Evolutionary conservation across 2,888 invertebrate genomes (phyloP), one percentile per base, ranked within the genome.

Genomic region (Parnassius glacialis): DNA sequence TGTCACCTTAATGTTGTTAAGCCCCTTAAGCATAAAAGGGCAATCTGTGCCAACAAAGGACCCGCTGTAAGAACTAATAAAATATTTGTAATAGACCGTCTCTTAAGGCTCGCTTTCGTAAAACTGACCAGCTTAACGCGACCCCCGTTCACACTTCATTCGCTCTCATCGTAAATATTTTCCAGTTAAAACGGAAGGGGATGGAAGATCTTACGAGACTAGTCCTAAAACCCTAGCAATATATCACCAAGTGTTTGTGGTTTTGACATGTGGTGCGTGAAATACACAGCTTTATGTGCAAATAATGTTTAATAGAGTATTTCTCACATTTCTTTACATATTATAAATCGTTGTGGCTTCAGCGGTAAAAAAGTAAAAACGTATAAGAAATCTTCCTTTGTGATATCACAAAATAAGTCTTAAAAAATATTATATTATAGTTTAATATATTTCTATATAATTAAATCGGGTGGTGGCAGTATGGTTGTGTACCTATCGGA

Each of bases 171-270:
- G 45, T 55, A 52, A 62, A 64, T 66, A 64, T 65, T 64, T 62
- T 64, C 54, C 56, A 48, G 45, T 57, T 42, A 48, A 59, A 59
- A 45, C 42, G 55, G 45, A 59, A 59, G 63, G 52, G 56, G 54
- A 62, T 59, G 64, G 60, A 62, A 61, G 68, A 51, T 65, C 68
- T 54, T 55, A 48, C 45, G 34, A 44, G 47, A 64, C 56, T 59
- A 59, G 63, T 34, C 52, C 41, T n/a, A 12, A 34, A 59, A 47
- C 68, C 48, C 64, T 57, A 62, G 69, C 75, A 65, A 82, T 83
- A 83, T 81, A 79, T 84, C 80, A 83, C 68, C 55, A 66, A 70
- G 76, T 69, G 76, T 73, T 78, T 76, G 76, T 85, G 83, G 69
- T 74, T 72, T 68, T 85, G 85, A 84, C 85, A 80, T 53, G 78